Evolutionary conservation across 2,797 vertebrate species (phyloP).

Genomic region (Streptopelia turtur): DNA sequence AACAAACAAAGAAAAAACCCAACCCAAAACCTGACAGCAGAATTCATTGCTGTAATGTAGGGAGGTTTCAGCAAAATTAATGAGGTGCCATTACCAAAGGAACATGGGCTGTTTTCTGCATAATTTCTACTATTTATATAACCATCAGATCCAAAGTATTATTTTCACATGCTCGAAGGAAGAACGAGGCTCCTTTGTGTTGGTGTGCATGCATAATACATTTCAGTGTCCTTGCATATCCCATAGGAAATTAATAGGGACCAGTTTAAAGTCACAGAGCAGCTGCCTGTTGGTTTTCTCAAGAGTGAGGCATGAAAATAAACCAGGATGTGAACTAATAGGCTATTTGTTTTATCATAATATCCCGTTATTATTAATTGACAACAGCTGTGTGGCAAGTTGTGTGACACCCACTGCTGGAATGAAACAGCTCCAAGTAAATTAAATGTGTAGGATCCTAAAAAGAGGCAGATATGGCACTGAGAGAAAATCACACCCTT

Average conservation of each 20-base stretch:
- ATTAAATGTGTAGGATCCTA: neutral
- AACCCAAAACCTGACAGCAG: conserved; percentile 11
- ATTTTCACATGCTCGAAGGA: neutral
- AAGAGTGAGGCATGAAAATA: neutral
- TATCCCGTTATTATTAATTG: conserved; percentile 7
- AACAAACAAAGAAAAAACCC: conserved; percentile 1
- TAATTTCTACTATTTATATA: conserved; percentile 55
- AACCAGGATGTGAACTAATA: conserved; percentile 37
- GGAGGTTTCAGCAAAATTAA: conserved; percentile 36
- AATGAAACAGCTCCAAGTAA: neutral
- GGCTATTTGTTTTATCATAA: neutral
- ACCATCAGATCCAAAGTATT: neutral
- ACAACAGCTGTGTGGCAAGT: conserved; percentile 41
- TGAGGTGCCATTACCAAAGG: conserved; percentile 41
- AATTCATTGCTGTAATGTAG: conserved; percentile 56
- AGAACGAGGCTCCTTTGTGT: neutral
- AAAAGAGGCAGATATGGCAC: neutral
- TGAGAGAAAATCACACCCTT: neutral
- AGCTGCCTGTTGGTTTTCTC: conserved; percentile 41
- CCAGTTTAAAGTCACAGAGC: conserved; percentile 52
- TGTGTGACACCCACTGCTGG: neutral
- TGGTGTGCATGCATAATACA: conserved; percentile 20
- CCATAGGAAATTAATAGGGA: neutral
- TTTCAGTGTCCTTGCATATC: neutral
- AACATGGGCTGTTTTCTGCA: conserved; percentile 33